Evolutionary conservation across 2,113 vertebrate species (phyloP), one percentile per base, ranked within the genome.

Genomic region (Sigmodon hispidus): DNA sequence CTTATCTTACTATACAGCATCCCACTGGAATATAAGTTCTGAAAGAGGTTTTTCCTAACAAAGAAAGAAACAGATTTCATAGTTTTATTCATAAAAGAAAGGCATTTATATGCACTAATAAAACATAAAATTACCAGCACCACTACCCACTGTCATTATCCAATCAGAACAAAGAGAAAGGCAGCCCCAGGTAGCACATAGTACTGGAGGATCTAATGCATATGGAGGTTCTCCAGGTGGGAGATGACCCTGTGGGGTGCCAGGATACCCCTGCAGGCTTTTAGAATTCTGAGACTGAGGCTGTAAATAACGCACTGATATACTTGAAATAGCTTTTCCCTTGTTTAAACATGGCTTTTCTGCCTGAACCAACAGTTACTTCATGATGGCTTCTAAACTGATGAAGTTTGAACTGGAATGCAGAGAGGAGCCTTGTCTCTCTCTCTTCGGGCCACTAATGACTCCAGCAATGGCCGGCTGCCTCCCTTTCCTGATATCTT

Each of bases 141-240:
- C 19, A 40, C 4, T 2, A 48, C 22, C 45, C 2, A 3, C n/a
- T 4, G 3, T 36, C 1, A 0, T 55, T 22, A 24, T 55, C 57
- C 81, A 69, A 8, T 29, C 43, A 9, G 48, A 90, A 16, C 10
- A 11, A 48, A 7, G 45, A 55, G 19, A n/a, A 16, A 31, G 21
- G 26, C 31, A 70, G 45, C 11, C n/a, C 24, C n/a, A 0, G 29
- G 26, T 29, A 31, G 1, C 34, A 34, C 13, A 3, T 0, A 19
- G 57, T 63, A 7, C 10, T 1, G 19, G 3, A 72, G 45, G n/a
- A 0, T 24, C 45, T 57, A 29, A 15, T 11, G 9, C 1, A 31
- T 43, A 0, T 7, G 4, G 34, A 22, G 17, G 0, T 63, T 34
- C 52, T 76, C 1, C 9, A 16, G 76, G 36, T 3, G 6, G 11